Conservation (phyloP, 2,888 invertebrate species). For the Tanypteryx hageni region DNA sequence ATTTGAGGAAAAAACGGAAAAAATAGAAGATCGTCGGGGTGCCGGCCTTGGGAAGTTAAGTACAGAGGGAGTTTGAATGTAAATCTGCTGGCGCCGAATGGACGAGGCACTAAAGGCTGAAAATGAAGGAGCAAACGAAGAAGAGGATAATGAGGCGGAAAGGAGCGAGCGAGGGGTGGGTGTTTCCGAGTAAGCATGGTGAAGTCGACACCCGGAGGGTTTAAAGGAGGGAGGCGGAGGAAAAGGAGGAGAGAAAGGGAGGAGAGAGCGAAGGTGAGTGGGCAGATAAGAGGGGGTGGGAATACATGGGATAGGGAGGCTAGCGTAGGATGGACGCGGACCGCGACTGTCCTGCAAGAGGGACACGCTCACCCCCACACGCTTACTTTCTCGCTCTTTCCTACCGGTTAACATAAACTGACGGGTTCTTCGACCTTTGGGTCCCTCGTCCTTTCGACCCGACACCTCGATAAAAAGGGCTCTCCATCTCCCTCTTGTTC, state of each 20-base stretch:
- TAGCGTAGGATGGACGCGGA: neutral
- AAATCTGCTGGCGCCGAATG: neutral
- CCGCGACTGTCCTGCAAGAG: neutral
- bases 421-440: no score
- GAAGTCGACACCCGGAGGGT: neutral
- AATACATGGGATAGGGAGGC: neutral
- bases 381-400: no score
- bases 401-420: no score
- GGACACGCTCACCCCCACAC: neutral
- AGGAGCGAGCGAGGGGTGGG: neutral
- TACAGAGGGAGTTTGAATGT: neutral
- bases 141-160: conserved; percentile 40
- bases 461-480: no score
- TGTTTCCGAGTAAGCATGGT: neutral
- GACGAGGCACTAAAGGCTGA: conserved; percentile 12
- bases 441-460: no score
- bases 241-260: neutral
- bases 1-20: neutral
- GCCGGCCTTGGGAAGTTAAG: conserved; percentile 9
- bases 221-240: neutral
- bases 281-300: neutral
- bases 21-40: neutral
- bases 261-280: neutral
- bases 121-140: neutral
- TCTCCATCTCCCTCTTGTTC: no score